Evolutionary conservation across 2,113 vertebrate species (phyloP).

Genomic region (Amazona vittata): DNA sequence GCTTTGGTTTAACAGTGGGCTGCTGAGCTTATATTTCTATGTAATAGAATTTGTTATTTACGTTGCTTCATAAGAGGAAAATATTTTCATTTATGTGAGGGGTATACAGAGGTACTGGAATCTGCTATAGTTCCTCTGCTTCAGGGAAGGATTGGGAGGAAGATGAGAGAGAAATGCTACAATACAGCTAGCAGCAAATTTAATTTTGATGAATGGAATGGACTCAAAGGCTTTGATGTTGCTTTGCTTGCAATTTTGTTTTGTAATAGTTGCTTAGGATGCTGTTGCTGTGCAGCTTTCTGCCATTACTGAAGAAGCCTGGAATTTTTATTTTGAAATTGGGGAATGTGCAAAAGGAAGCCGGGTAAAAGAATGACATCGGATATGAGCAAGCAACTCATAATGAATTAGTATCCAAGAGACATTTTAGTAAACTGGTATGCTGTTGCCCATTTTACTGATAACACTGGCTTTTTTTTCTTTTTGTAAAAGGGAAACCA

Average conservation of each 20-base stretch:
- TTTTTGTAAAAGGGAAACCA: slow-evolving; percentile 87
- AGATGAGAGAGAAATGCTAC: neutral
- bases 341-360: neutral
- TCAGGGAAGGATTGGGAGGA: neutral
- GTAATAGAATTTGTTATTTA: neutral
- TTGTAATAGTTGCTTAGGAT: neutral
- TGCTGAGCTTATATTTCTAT: neutral
- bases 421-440: neutral
- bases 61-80: neutral
- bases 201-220: neutral
- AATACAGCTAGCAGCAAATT: neutral
- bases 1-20: neutral
- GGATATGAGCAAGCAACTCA: neutral
- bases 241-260: neutral
- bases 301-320: neutral
- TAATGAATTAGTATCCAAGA: neutral
- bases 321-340: slow-evolving; percentile 38
- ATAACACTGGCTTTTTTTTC: neutral
- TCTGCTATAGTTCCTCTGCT: neutral
- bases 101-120: neutral
- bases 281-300: neutral
- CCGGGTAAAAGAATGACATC: neutral
- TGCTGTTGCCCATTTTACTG: neutral
- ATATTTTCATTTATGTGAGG: neutral
- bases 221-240: neutral